Evolutionary conservation across 1,140 invertebrate species (phyloP), one percentile per base, ranked within the genome.

Genomic region (Aphelinus atriplicis): DNA sequence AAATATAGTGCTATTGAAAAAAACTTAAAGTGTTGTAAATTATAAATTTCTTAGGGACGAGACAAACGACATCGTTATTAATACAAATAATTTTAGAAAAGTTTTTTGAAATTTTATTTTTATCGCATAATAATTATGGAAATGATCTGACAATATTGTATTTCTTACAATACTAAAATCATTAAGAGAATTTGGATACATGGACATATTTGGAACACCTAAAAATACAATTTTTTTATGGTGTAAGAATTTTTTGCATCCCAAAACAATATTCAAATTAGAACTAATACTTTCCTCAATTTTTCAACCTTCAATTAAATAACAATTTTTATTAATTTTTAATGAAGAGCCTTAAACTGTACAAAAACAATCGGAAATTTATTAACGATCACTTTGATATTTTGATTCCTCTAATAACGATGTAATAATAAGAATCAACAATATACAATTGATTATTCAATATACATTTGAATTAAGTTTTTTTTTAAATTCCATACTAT

Each of bases 401-500:
- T 75, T 80, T 71, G 77, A 65, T 64, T 65, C 73, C 47, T 60
- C 75, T 81, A 84, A 57, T 80, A 84, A 75, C 76, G 63, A 80
- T 72, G 78, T 78, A 77, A 83, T 84, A 82, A 76, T 78, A 82
- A 81, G 76, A 82, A 83, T 81, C 78, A 85, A 85, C 82, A 83
- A 78, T 80, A 76, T 78, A 60, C 10, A 63, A 64, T 81, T 77
- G 46, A 78, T n/a, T n/a, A n/a, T n/a, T n/a, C 82, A 83, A 78
- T 80, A 76, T 78, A 60, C 10, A 63, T 64, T 81, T 77, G 46
- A 78, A 71, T 71, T 43, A 71, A 53, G 68, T 65, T 77, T 84
- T 71, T 74, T 76, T 81, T 78, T 75, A 80, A 82, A 80, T 72
- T 80, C 70, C 79, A 81, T 84, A 83, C 79, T 78, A 80, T 80